phyloP scores from a whole-genome alignment of 1,140 invertebrate genomes.

The Brachionus rubens region DNA sequence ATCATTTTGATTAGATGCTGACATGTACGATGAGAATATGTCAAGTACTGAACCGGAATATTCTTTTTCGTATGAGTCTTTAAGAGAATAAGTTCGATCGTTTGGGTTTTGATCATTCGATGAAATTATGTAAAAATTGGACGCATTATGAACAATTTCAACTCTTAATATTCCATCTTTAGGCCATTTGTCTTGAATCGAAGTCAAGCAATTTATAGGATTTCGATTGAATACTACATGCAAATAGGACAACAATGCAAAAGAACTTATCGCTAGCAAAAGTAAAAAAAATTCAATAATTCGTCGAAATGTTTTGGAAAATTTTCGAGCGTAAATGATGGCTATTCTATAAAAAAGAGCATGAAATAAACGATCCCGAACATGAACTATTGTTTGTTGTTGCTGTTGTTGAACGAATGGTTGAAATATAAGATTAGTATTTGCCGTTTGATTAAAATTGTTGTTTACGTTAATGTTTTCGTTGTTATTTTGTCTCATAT shows the following conservation, averaged over 20 bases:
- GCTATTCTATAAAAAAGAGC: slow-evolving; percentile 45
- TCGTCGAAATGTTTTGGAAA: slow-evolving; percentile 32
- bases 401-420: slow-evolving; percentile 1
- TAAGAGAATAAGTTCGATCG: slow-evolving; percentile 53
- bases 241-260: slow-evolving; percentile 76
- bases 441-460: not conserved
- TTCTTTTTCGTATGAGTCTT: slow-evolving; percentile 60
- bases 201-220: slow-evolving; percentile 86
- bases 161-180: slow-evolving; percentile 88
- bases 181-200: slow-evolving; percentile 84
- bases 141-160: slow-evolving; percentile 79
- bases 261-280: not conserved
- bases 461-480: not conserved
- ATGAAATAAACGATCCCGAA: slow-evolving; percentile 30
- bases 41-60: slow-evolving; percentile 51
- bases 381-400: slow-evolving; percentile 45
- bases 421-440: not conserved
- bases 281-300: slow-evolving; percentile 17
- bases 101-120: not conserved
- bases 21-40: not conserved
- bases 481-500: not conserved
- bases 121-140: slow-evolving; percentile 73
- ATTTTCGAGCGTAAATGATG: slow-evolving; percentile 23
- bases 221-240: slow-evolving; percentile 86
- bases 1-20: not conserved